These are phyloP conservation scores for Calyptomena viridis DNA, from an alignment of 2,113 vertebrate species.

Conservation along the genomic window DNA sequence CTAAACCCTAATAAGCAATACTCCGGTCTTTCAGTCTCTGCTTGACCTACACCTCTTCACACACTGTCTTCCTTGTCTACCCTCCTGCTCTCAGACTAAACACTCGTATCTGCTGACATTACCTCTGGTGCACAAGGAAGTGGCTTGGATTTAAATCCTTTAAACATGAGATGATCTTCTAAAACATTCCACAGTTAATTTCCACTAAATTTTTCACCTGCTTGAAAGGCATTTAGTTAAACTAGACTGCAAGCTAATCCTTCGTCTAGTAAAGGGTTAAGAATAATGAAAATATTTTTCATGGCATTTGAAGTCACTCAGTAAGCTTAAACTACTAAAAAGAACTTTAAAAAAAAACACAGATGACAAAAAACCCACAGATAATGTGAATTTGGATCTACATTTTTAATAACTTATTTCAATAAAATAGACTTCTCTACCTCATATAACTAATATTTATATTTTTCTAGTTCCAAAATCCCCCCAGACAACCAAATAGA, in stretches of 20 bases:
- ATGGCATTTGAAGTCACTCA: neutral
- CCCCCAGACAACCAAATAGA: neutral
- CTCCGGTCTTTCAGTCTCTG: neutral
- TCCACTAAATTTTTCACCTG: neutral
- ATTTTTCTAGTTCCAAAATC: neutral
- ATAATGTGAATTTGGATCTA: neutral
- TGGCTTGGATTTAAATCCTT: neutral
- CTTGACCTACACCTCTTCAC: neutral
- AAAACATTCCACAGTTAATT: neutral
- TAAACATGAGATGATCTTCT: neutral
- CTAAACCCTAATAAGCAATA: neutral
- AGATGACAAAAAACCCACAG: fast-evolving
- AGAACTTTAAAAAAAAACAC: neutral
- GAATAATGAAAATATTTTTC: neutral
- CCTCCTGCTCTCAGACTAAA: neutral
- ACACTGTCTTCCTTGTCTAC: neutral
- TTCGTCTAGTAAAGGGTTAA: neutral
- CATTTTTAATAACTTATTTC: neutral
- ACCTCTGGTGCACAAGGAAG: neutral
- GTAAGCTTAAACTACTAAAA: neutral
- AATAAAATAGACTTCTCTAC: neutral
- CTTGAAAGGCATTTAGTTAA: neutral
- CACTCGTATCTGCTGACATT: neutral
- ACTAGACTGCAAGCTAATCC: neutral
- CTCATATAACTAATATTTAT: neutral